Evolutionary conservation across 2,888 invertebrate species (phyloP), one percentile per base, ranked within the genome.

Genomic region (Epistrophe eligans): DNA sequence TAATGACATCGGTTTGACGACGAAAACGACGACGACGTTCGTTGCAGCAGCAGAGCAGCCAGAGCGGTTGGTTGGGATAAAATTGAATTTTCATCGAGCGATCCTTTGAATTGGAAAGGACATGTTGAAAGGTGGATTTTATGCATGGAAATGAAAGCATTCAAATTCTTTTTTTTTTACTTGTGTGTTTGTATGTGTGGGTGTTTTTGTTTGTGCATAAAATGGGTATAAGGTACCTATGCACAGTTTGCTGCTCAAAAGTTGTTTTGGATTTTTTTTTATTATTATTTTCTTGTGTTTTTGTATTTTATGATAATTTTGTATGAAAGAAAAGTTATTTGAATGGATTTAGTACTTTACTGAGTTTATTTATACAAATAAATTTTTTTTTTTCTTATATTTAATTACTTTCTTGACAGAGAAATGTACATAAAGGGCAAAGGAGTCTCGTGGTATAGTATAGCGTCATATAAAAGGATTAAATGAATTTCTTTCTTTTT

Each of bases 51-150:
- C 19, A 24, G 79, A n/a, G n/a, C n/a, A n/a, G n/a, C n/a, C 24
- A 62, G 15, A 15, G 9, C 4, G 58, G 9, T n/a, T 15, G 55
- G 35, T 7, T 55, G 24, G 15, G 11, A 38, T 9, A 40, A 84
- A 81, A 84, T 81, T 72, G 77, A 84, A 84, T 81, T 81, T 81
- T 38, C 72, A 84, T 84, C 84, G 81, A 81, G 64, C 62, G 58
- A 76, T 72, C 84, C 79, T 84, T 71, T 70, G 72, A 74, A 79
- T 76, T 66, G 80, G 55, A 66, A 80, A 48, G 32, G 60, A 76
- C 71, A 80, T 84, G 76, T 62, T 80, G 40, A 43, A 64, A 50
- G 57, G n/a, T 70, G 66, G 50, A 71, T 57, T 64, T 62, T 77
- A 43, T 43, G 64, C 62, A 79, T 70, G 45, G 32, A 83, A 70